These are phyloP conservation scores for Oedothorax gibbosus DNA, from an alignment of 1,140 invertebrate genomes.

Conservation along the genomic window DNA sequence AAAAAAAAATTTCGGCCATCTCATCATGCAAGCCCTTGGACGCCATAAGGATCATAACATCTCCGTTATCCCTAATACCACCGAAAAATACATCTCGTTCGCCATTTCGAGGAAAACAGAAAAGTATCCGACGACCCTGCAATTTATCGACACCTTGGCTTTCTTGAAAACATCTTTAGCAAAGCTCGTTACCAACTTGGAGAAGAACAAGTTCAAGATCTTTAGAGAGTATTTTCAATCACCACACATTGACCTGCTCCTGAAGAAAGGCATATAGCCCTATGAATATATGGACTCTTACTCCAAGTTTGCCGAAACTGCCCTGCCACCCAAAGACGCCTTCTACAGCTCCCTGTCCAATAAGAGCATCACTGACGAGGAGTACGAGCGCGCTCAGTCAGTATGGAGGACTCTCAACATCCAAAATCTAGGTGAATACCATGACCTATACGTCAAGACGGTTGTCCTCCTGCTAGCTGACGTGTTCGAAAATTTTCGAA, in stretches of 20 bases:
- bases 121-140: neutral
- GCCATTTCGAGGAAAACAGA: neutral
- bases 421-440: slow-evolving; percentile 61
- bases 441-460: slow-evolving; percentile 17
- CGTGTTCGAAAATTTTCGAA: slow-evolving; percentile 65
- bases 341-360: slow-evolving; percentile 7
- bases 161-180: slow-evolving; percentile 12
- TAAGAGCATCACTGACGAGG: neutral
- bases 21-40: neutral
- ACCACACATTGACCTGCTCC: neutral
- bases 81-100: slow-evolving; percentile 23
- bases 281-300: slow-evolving; percentile 22
- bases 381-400: slow-evolving; percentile 31
- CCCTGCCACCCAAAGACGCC: neutral
- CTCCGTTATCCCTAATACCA: slow-evolving; percentile 1
- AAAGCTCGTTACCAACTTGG: slow-evolving; percentile 4
- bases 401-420: slow-evolving; percentile 64
- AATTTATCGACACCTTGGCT: slow-evolving; percentile 12
- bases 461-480: slow-evolving; percentile 63
- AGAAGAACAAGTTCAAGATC: neutral
- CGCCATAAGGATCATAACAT: slow-evolving; percentile 2
- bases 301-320: slow-evolving; percentile 6
- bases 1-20: too few relatives aligned
- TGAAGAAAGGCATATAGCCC: slow-evolving; percentile 12
- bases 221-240: neutral